Evolutionary conservation across 1,140 invertebrate species (phyloP).

Genomic region (Bombus sibiricus): DNA sequence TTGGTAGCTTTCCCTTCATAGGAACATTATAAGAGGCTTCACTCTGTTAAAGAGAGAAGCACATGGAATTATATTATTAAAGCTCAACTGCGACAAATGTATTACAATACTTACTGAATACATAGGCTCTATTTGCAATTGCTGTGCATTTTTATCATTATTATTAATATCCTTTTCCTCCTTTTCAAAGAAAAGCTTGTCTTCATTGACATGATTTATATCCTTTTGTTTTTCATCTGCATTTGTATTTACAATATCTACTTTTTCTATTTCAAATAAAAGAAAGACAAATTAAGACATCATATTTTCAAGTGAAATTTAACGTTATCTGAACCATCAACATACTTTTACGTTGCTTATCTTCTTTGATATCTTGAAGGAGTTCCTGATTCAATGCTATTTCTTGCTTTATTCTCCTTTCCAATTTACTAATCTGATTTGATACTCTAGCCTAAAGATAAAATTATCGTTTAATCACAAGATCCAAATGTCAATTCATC

Average conservation of each 20-base stretch:
- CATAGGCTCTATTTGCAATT: background rate
- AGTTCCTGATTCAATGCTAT: conserved; percentile 74
- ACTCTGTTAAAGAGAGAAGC: conserved; percentile 9
- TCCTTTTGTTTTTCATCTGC: background rate
- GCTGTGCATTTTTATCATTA: background rate
- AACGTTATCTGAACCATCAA: background rate
- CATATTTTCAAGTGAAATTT: background rate
- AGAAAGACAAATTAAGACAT: background rate
- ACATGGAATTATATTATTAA: background rate
- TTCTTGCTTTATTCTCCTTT: conserved; percentile 73
- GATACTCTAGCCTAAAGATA: conserved; percentile 65
- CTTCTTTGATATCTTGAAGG: conserved; percentile 67
- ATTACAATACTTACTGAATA: background rate
- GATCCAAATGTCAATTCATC: background rate
- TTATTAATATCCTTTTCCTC: background rate
- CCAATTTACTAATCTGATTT: conserved; percentile 75
- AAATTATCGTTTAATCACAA: conserved; percentile 1
- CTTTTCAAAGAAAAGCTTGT: conserved; percentile 39
- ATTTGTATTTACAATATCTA: background rate
- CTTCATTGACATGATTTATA: background rate
- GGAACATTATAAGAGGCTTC: conserved; percentile 41
- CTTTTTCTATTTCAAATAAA: conserved; percentile 17
- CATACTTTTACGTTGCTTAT: conserved; percentile 71
- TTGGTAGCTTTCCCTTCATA: conserved; percentile 67
- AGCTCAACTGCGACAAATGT: no score